Conservation (phyloP, 2,113 vertebrate species). For the Chelonoidis abingdonii region DNA sequence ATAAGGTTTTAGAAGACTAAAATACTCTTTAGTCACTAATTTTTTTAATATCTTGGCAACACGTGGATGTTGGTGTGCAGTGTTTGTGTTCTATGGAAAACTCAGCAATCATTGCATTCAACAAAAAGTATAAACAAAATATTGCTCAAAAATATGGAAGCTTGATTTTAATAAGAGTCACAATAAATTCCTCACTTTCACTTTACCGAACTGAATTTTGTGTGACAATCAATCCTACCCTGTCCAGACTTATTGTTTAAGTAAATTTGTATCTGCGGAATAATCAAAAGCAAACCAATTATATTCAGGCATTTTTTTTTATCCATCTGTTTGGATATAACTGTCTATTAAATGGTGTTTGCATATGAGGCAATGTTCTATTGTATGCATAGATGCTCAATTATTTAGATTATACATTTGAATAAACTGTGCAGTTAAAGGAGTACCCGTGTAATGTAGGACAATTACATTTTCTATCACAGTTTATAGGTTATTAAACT, state of each 20-base stretch:
- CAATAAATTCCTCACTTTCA: conserved; percentile 42
- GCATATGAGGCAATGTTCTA: conserved; percentile 79
- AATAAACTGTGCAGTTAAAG: conserved; percentile 81
- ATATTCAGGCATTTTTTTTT: conserved; percentile 81
- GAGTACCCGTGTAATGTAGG: conserved; percentile 82
- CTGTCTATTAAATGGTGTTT: conserved; percentile 83
- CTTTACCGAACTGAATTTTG: conserved; percentile 67
- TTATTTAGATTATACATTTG: conserved; percentile 87
- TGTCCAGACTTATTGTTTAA: conserved; percentile 78
- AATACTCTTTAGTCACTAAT: neutral
- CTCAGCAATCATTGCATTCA: neutral
- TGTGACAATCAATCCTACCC: conserved; percentile 70
- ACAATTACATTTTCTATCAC: conserved; percentile 84
- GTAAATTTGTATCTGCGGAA: conserved; percentile 81
- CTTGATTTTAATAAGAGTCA: conserved; percentile 8
- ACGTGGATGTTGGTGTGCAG: neutral
- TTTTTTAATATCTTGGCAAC: neutral
- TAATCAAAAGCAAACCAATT: conserved; percentile 87
- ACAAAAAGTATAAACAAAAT: conserved; percentile 18
- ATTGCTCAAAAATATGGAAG: neutral
- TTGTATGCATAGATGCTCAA: conserved; percentile 83
- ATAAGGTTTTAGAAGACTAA: neutral
- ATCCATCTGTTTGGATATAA: conserved; percentile 84
- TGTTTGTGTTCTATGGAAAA: neutral
- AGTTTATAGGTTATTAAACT: conserved; percentile 85